A percentile compares a stretch with the other conserved stretches of the same genome.
phyloP scores from a whole-genome alignment of 2,113 vertebrate species.

The Nothocercus julius region DNA sequence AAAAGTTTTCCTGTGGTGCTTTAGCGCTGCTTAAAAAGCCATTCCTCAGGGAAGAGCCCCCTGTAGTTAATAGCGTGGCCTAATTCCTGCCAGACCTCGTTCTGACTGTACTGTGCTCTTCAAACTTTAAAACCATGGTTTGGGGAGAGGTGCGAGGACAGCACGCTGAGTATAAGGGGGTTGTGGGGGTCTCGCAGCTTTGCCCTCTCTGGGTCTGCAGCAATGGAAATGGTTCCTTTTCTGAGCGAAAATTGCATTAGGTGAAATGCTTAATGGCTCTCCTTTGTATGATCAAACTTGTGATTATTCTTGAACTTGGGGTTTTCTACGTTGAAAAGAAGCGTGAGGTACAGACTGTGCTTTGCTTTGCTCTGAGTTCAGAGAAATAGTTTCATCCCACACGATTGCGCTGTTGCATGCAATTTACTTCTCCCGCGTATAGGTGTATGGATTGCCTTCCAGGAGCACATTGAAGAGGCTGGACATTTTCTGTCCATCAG shows the following conservation, averaged over 20 bases:
- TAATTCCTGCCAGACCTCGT: not conserved
- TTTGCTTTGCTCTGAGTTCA: not conserved
- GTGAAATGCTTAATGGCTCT: not conserved
- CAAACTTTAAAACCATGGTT: not conserved
- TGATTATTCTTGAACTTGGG: not conserved
- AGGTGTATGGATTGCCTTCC: not conserved
- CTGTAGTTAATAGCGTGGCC: not conserved
- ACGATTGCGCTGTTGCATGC: not conserved
- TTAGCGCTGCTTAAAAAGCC: not conserved
- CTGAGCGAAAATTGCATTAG: constrained; percentile 17
- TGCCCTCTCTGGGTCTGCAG: not conserved
- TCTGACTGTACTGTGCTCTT: not conserved
- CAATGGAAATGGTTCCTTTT: constrained; percentile 1
- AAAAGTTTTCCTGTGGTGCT: not conserved
- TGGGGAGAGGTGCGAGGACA: not conserved
- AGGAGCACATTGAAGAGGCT: not conserved
- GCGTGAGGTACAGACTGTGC: not conserved
- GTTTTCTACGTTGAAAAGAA: not conserved
- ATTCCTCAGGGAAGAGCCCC: not conserved
- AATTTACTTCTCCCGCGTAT: not conserved
- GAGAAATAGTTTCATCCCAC: not conserved
- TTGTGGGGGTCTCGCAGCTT: fast-evolving
- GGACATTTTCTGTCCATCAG: not conserved
- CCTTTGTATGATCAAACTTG: not conserved
- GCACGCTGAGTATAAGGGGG: not conserved